Evolutionary conservation across 2,797 vertebrate species (phyloP).

Genomic region (Acipenser oxyrinchus): DNA sequence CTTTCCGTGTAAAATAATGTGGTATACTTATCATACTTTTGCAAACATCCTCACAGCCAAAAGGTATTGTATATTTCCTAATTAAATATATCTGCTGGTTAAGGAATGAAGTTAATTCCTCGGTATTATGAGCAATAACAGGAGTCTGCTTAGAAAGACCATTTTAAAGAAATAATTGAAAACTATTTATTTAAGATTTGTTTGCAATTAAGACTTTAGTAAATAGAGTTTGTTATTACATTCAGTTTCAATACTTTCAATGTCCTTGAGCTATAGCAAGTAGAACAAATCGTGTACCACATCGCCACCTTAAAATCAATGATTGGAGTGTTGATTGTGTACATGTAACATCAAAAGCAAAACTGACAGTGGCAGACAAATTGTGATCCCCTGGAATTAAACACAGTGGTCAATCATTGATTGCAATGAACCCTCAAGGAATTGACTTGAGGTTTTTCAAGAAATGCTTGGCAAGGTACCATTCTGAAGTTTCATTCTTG

Average conservation of each 20-base stretch:
- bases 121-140: too few relatives aligned
- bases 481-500: constrained; percentile 47
- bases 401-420: constrained; percentile 23
- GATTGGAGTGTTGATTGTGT: constrained; percentile 33
- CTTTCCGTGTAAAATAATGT: too few relatives aligned
- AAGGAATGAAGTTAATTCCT: too few relatives aligned
- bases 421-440: constrained; percentile 35
- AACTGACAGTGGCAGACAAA: background rate
- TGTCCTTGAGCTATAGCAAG: background rate
- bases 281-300: too few relatives aligned
- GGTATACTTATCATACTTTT: too few relatives aligned
- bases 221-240: constrained; percentile 44
- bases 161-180: too few relatives aligned
- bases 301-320: too few relatives aligned
- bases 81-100: too few relatives aligned
- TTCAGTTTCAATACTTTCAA: constrained; percentile 29
- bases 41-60: too few relatives aligned
- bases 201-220: constrained; percentile 34
- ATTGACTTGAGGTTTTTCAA: constrained; percentile 19
- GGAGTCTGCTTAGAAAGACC: too few relatives aligned
- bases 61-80: too few relatives aligned
- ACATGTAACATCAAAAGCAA: constrained; percentile 29
- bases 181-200: background rate
- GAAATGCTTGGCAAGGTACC: constrained; percentile 38
- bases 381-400: constrained; percentile 33